Conservation (phyloP, 2,888 invertebrate genomes). For the Celastrina argiolus region DNA sequence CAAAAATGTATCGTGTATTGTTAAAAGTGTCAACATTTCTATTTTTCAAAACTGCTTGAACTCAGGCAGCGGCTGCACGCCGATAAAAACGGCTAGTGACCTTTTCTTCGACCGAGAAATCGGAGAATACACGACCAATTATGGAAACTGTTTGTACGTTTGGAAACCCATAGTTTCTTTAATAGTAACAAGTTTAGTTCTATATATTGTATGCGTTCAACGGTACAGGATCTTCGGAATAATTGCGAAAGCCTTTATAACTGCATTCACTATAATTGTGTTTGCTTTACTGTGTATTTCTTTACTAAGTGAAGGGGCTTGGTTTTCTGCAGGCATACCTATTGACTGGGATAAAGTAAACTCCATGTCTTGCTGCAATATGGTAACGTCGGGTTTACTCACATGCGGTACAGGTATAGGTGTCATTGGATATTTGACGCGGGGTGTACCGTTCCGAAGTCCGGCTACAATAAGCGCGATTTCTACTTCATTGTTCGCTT, state of each 20-base stretch:
- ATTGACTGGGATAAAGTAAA: constrained; percentile 43
- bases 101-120: constrained; percentile 61
- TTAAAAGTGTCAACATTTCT: constrained; percentile 58
- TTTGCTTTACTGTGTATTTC: constrained; percentile 54
- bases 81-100: constrained; percentile 57
- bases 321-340: constrained; percentile 50
- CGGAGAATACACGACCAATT: constrained; percentile 46
- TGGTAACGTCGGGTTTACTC: constrained; percentile 47
- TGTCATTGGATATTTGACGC: constrained; percentile 51
- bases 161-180: constrained; percentile 52
- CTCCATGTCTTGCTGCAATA: constrained; percentile 38
- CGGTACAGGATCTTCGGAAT: constrained; percentile 49
- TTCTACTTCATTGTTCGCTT: constrained; percentile 47
- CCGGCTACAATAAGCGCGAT: constrained; percentile 63
- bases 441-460: constrained; percentile 58
- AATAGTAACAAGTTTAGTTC: constrained; percentile 38
- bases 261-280: constrained; percentile 45
- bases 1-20: constrained; percentile 54
- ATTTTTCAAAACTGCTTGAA: constrained; percentile 61
- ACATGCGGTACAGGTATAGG: constrained; percentile 56
- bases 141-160: constrained; percentile 41
- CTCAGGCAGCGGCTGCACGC: constrained; percentile 50
- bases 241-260: constrained; percentile 42
- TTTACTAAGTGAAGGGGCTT: constrained; percentile 56
- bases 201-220: constrained; percentile 54